phyloP scores from a whole-genome alignment of 1,140 invertebrate species.

The Metopolophium dirhodum region DNA sequence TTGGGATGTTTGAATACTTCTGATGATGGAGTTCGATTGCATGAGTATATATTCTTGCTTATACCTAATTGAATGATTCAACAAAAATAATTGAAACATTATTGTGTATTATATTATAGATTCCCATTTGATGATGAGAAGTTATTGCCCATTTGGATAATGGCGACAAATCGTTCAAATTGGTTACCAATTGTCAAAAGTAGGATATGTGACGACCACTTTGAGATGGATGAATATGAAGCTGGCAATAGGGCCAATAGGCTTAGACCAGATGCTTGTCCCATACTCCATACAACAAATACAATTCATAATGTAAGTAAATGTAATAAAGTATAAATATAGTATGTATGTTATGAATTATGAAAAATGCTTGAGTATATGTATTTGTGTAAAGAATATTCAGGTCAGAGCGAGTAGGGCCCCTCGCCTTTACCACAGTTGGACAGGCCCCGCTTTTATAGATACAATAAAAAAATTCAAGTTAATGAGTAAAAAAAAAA shows the following conservation, averaged over 20 bases:
- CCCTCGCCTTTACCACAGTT: too few species aligned
- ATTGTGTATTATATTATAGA: background rate
- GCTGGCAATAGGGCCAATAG: background rate
- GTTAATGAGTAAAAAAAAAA: too few species aligned
- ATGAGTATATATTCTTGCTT: slow-evolving; percentile 5
- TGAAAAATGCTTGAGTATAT: too few species aligned
- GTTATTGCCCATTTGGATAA: background rate
- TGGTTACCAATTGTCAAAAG: background rate
- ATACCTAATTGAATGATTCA: background rate
- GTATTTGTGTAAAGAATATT: too few species aligned
- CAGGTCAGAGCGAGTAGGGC: too few species aligned
- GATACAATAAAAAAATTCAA: background rate
- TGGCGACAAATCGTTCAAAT: slow-evolving; percentile 19
- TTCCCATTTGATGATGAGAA: background rate
- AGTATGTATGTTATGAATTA: background rate
- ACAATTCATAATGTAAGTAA: background rate
- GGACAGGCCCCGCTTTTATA: too few species aligned
- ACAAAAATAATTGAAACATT: background rate
- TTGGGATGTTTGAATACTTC: background rate
- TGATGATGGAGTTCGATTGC: background rate
- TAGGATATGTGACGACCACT: background rate
- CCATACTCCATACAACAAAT: background rate
- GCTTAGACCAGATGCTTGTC: background rate
- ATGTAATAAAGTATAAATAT: background rate
- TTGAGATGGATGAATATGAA: background rate